Base-by-base conservation (phyloP, 2,113 vertebrate species). In the Carettochelys insculpta region DNA sequence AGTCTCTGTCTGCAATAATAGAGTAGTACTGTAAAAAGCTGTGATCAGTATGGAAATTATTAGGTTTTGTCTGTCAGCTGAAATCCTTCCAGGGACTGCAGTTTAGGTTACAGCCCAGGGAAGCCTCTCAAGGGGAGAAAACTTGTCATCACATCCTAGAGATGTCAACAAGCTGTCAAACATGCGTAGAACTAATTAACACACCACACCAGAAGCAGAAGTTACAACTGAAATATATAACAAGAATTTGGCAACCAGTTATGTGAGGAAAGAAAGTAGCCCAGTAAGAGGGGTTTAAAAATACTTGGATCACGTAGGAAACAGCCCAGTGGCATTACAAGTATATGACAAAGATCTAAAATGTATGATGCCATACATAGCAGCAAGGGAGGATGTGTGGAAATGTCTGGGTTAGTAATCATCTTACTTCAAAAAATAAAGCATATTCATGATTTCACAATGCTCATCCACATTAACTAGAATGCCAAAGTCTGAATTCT, bases 381-480 rank as follows among this genome's bases (percentile, higher is more conserved):
- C 3, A 61, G 45, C 29, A 71, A 38, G 6, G 0, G n/a, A 83
- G 47, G 45, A 50, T 8, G 1, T 48, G 71, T 56, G n/a, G 85
- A 82, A 3, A 1, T 61, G 48, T 73, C 12, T 29, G 56, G 11
- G 48, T 19, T 52, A 38, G 3, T 85, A 53, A 78, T 48, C 0
- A 0, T 73, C 86, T 94, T 11, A 91, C 82, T 90, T 83, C 73
- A 73, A 47, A 25, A 3, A 93, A 79, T 88, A 47, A 73, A 88
- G 83, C 25, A 27, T 56, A 38, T 8, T 81, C 8, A 4, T 65
- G n/a, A 65, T 71, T 13, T 52, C 10, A 20, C 83, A 48, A 85
- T 65, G 0, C 14, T 77, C 82, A 5, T 1, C 0, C 34, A 38
- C 1, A 0, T 54, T 71, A 82, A 3, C 17, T 1, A 17, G 5